These are phyloP conservation scores for Drosophila monieri DNA, from an alignment of 2,888 invertebrate genomes.

Conservation along the genomic window DNA sequence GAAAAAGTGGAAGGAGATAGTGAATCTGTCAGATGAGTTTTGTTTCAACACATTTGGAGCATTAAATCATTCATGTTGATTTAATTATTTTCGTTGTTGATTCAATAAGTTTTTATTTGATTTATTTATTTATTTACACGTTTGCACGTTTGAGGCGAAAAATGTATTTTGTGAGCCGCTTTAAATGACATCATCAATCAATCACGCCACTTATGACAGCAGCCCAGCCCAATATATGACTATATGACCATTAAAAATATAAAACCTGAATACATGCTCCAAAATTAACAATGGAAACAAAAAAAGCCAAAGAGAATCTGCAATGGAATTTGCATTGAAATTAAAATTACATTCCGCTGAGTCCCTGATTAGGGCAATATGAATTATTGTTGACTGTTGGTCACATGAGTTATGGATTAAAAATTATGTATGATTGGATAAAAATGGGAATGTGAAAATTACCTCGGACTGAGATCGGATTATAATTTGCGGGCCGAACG, in stretches of 20 bases:
- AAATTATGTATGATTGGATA: conserved; percentile 28
- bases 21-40: conserved; percentile 51
- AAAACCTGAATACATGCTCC: conserved; percentile 5
- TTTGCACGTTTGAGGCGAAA: conserved; percentile 39
- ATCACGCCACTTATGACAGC: conserved; percentile 59
- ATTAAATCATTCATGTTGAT: conserved; percentile 79
- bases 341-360: conserved; percentile 61
- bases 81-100: conserved; percentile 77
- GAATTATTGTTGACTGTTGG: conserved; percentile 36
- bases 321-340: conserved; percentile 48
- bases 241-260: background rate
- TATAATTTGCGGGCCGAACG: background rate
- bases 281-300: conserved; percentile 12
- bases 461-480: conserved; percentile 6
- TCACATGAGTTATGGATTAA: conserved; percentile 39
- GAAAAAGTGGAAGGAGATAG: background rate
- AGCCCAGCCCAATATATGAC: conserved; percentile 5
- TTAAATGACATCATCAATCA: conserved; percentile 73
- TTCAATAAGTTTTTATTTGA: conserved; percentile 70
- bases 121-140: conserved; percentile 73
- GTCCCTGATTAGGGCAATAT: conserved; percentile 55
- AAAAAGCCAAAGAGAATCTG: conserved; percentile 8
- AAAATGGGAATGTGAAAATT: conserved; percentile 17
- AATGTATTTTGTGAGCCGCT: conserved; percentile 53
- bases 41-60: conserved; percentile 68